Evolutionary conservation across 2,888 invertebrate species (phyloP).

Genomic region (Tholera decimalis): DNA sequence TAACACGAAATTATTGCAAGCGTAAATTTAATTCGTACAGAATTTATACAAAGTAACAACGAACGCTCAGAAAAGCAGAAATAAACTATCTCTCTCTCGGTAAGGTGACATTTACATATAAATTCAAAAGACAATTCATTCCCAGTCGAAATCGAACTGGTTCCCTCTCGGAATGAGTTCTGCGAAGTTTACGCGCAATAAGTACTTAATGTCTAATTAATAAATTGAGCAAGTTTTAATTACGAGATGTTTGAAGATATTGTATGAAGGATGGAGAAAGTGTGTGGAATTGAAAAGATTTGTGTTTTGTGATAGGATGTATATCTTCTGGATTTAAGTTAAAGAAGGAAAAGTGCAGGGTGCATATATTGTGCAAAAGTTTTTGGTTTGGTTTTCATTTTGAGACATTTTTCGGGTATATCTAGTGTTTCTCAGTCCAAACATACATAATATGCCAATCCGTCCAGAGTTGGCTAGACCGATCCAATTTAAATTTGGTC

Average conservation of each 20-base stretch:
- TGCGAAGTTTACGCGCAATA: constrained; percentile 66
- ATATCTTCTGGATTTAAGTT: neutral
- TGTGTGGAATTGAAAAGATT: constrained; percentile 19
- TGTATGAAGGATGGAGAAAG: constrained; percentile 44
- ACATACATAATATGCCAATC: too few relatives aligned
- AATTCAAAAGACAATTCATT: constrained; percentile 78
- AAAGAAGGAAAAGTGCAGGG: neutral
- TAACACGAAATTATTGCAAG: constrained; percentile 51
- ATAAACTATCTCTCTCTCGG: constrained; percentile 73
- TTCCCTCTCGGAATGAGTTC: constrained; percentile 71
- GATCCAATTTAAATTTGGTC: too few relatives aligned
- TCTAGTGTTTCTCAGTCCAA: too few relatives aligned
- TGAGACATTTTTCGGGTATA: neutral
- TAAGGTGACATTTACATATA: constrained; percentile 77
- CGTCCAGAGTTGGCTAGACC: too few relatives aligned
- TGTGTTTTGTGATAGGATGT: constrained; percentile 9
- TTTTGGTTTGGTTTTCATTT: neutral
- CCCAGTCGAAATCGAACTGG: constrained; percentile 76
- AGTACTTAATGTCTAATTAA: constrained; percentile 76
- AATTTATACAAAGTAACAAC: constrained; percentile 55
- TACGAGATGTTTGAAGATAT: constrained; percentile 55
- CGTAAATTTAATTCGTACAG: constrained; percentile 59
- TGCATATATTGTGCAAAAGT: too few relatives aligned
- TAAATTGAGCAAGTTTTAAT: constrained; percentile 71
- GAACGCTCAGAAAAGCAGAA: constrained; percentile 68